A percentile compares a stretch with the other conserved stretches of the same genome.
phyloP scores from a whole-genome alignment of 2,797 vertebrate genomes.

The Microctenopoma steveboyesi region DNA sequence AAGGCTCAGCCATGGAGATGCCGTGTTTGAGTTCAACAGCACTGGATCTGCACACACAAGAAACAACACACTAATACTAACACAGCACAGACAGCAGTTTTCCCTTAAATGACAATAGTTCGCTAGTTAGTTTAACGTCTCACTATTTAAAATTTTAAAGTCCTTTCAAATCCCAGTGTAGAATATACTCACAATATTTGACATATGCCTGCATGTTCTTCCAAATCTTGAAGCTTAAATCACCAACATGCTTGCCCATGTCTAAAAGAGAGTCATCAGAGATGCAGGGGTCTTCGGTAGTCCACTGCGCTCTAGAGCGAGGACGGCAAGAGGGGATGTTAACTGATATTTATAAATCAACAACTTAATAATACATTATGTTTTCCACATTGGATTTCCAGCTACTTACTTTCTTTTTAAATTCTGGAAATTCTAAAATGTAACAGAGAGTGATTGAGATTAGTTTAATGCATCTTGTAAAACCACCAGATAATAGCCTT shows the following conservation, averaged over 20 bases:
- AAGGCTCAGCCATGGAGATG: slow-evolving; percentile 84
- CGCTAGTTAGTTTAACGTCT: too few relatives aligned
- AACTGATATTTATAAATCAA: not conserved
- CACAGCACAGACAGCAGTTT: not conserved
- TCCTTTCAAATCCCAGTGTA: not conserved
- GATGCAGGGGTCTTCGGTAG: slow-evolving; percentile 54
- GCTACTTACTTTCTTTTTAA: slow-evolving; percentile 80
- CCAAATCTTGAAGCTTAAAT: slow-evolving; percentile 81
- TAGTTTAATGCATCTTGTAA: not conserved
- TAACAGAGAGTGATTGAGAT: slow-evolving; percentile 10
- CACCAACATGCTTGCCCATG: slow-evolving; percentile 77
- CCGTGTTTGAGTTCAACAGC: slow-evolving; percentile 78
- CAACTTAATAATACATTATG: too few relatives aligned
- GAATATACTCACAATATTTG: slow-evolving; percentile 75
- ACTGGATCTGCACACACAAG: slow-evolving; percentile 72
- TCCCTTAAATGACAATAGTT: not conserved
- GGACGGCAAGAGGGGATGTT: slow-evolving; percentile 18
- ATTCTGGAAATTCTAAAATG: slow-evolving; percentile 78
- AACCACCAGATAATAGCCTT: not conserved
- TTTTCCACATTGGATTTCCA: not conserved
- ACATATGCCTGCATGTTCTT: slow-evolving; percentile 75
- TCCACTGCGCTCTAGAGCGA: slow-evolving; percentile 77
- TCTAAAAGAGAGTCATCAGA: slow-evolving; percentile 67
- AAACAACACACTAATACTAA: not conserved
- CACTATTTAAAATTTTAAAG: not conserved